Evolutionary conservation across 2,797 vertebrate species (phyloP), one percentile per base, ranked within the genome.

Genomic region (Rhodeus uyekii): DNA sequence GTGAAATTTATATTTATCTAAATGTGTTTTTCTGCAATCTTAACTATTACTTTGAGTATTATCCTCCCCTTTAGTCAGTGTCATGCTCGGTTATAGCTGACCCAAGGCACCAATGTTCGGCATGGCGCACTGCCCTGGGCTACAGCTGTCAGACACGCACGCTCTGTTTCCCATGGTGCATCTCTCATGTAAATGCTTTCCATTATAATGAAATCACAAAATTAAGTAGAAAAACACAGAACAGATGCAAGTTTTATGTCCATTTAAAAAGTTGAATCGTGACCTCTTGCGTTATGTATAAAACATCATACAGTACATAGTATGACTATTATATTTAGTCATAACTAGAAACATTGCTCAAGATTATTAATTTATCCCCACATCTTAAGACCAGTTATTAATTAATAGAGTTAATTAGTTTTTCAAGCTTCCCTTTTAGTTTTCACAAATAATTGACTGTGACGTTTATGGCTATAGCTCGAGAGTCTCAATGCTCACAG

Each of bases 401-500:
- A n/a, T n/a, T n/a, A n/a, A n/a, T n/a, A n/a, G n/a, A n/a, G n/a
- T n/a, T n/a, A n/a, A n/a, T n/a, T 4, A n/a, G 12, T 29, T 68
- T 24, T 34, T 14, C 24, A 24, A 32, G 19, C 63, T 48, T 60
- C 22, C 60, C 18, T 55, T 74, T 65, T 32, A 27, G 19, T 32
- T 39, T 67, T 65, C 34, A 44, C 55, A 39, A 73, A 24, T 63
- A 9, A 61, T 71, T 77, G 42, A 74, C 44, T 12, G 34, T 39
- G 55, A 42, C n/a, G 2, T 77, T 60, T 48, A 32, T 77, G 29
- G 29, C 46, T 68, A 48, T 9, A 67, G 50, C 73, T 50, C 19
- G 50, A 16, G 44, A 39, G 64, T 64, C 65, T 82, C 65, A 48
- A 85, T 79, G 55, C 44, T 27, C 29, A 76, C 68, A 83, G 44